phyloP scores from a whole-genome alignment of 2,113 vertebrate genomes.

The Tachysurus vachellii region DNA sequence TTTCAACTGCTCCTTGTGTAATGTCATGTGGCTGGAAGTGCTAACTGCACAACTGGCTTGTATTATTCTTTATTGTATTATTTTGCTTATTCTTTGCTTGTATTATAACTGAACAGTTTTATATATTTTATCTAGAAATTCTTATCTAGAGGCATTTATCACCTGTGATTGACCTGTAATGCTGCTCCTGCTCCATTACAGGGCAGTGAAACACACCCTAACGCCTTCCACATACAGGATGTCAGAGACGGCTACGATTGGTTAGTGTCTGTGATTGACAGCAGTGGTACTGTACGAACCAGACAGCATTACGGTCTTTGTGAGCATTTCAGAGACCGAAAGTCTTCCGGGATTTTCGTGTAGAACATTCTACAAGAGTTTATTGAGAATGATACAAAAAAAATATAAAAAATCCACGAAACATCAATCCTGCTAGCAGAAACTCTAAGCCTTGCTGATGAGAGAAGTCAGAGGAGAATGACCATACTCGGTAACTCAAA shows the following conservation, averaged over 20 bases:
- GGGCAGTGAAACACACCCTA: no score
- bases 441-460: not conserved
- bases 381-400: not conserved
- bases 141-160: not conserved
- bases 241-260: no score
- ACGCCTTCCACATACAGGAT: no score
- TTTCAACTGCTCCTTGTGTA: not conserved
- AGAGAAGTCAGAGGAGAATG: not conserved
- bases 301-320: no score
- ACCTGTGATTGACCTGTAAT: not conserved
- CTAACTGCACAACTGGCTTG: not conserved
- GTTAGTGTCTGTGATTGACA: no score
- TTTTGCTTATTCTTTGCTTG: no score
- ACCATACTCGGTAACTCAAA: not conserved
- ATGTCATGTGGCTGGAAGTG: not conserved
- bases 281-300: no score
- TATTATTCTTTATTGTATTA: not conserved
- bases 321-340: no score
- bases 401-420: not conserved
- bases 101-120: not conserved
- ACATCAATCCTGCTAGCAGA: not conserved
- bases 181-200: no score
- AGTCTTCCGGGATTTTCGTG: no score
- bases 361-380: no score
- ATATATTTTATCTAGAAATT: not conserved